A percentile compares a stretch with the other conserved stretches of the same genome.
phyloP scores from a whole-genome alignment of 2,888 invertebrate species.

The Caenorhabditis panamensis region DNA sequence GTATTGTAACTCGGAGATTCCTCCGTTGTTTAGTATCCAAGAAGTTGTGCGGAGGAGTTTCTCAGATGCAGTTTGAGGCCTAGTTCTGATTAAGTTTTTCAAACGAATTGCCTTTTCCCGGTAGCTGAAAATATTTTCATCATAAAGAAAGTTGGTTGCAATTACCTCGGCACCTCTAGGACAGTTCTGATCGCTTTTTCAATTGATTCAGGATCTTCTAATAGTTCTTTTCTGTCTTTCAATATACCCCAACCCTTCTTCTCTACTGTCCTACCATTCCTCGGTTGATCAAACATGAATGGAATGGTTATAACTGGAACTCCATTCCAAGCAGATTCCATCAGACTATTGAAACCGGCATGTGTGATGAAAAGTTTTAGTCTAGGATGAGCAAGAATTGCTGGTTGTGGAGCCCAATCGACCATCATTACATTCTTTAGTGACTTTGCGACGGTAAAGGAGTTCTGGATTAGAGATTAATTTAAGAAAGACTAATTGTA shows the following conservation, averaged over 20 bases:
- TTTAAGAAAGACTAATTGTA: too few species aligned
- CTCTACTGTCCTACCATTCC: constrained; percentile 66
- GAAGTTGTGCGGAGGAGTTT: constrained; percentile 52
- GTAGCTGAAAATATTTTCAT: constrained; percentile 37
- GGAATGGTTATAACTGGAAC: constrained; percentile 67
- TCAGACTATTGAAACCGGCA: constrained; percentile 74
- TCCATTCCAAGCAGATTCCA: constrained; percentile 71
- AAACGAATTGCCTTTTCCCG: constrained; percentile 48
- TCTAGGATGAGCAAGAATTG: constrained; percentile 60
- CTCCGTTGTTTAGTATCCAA: constrained; percentile 60
- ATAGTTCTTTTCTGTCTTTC: constrained; percentile 54
- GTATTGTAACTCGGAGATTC: constrained; percentile 46
- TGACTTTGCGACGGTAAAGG: background rate
- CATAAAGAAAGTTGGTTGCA: background rate
- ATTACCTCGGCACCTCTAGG: constrained; percentile 24
- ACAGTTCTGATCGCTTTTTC: constrained; percentile 48
- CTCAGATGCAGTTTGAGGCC: constrained; percentile 59
- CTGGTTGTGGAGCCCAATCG: constrained; percentile 67
- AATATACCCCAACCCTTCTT: constrained; percentile 71
- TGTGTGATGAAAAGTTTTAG: constrained; percentile 73
- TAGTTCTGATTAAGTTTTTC: constrained; percentile 50
- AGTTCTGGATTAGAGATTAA: too few species aligned
- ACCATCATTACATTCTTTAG: constrained; percentile 53
- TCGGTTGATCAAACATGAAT: constrained; percentile 62
- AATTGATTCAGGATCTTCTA: constrained; percentile 42